A percentile compares a stretch with the other conserved stretches of the same genome.
phyloP scores from a whole-genome alignment of 2,113 vertebrate species.

The Lontra canadensis region DNA sequence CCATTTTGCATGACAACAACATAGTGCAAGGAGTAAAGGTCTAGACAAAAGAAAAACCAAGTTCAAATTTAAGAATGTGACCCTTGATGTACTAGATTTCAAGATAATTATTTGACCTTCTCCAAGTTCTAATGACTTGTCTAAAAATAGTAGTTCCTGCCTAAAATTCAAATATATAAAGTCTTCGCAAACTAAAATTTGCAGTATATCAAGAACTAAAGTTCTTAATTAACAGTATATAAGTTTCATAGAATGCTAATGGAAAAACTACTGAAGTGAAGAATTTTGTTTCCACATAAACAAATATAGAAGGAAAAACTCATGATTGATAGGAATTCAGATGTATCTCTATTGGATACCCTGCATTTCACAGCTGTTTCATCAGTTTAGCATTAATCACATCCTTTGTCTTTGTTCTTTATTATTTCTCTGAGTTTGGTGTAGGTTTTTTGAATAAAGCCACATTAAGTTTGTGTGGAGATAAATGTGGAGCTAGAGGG shows the following conservation, averaged over 20 bases:
- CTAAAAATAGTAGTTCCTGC: not conserved
- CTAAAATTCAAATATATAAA: slow-evolving; percentile 39
- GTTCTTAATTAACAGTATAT: slow-evolving; percentile 13
- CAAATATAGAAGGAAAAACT: not conserved
- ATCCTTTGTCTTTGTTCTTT: not conserved
- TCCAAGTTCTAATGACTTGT: not conserved
- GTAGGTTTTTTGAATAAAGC: not conserved
- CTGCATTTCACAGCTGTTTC: not conserved
- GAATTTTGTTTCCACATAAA: slow-evolving; percentile 18
- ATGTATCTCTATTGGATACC: not conserved
- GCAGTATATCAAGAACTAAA: not conserved
- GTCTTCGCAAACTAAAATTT: not conserved
- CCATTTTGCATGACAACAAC: not conserved
- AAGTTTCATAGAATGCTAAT: slow-evolving; percentile 35
- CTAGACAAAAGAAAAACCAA: not conserved
- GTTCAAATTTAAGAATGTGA: not conserved
- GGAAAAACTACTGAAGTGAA: slow-evolving; percentile 6
- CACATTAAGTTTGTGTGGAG: not conserved
- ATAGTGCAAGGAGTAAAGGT: not conserved
- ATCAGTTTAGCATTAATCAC: not conserved
- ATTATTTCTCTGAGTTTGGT: not conserved
- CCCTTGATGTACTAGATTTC: not conserved
- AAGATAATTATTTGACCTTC: not conserved
- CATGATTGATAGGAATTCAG: not conserved
- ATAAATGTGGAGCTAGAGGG: not conserved